These are phyloP conservation scores for Clunio marinus DNA, from an alignment of 2,888 invertebrate genomes.

Conservation along the genomic window DNA sequence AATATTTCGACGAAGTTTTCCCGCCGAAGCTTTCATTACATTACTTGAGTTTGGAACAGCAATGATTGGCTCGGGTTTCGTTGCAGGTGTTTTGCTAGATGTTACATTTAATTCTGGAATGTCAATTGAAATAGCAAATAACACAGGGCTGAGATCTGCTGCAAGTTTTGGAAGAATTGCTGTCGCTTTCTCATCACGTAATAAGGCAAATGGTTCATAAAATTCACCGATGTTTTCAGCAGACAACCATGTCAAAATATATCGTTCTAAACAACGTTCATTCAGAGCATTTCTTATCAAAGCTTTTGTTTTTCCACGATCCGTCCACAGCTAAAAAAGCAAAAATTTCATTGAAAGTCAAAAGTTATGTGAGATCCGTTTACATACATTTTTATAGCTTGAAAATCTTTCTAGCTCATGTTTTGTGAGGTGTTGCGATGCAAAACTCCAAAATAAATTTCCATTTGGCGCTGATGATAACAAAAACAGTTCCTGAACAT, in stretches of 20 bases:
- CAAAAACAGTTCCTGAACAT: conserved; percentile 68
- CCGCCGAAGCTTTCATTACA: neutral
- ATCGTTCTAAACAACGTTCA: conserved; percentile 82
- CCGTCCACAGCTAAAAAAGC: conserved; percentile 59
- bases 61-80: conserved; percentile 64
- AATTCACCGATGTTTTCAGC: conserved; percentile 63
- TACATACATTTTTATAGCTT: conserved; percentile 56
- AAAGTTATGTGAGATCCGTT: neutral
- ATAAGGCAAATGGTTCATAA: conserved; percentile 83
- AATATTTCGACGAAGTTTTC: conserved; percentile 14
- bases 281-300: conserved; percentile 87
- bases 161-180: conserved; percentile 79
- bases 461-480: conserved; percentile 53
- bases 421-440: conserved; percentile 73
- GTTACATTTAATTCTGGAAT: conserved; percentile 70
- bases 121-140: conserved; percentile 91
- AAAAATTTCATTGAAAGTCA: neutral
- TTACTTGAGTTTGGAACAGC: conserved; percentile 47
- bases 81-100: conserved; percentile 52
- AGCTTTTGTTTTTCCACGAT: conserved; percentile 60
- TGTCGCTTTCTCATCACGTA: conserved; percentile 73
- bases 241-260: conserved; percentile 69
- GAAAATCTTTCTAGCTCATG: conserved; percentile 84
- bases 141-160: conserved; percentile 78
- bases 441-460: conserved; percentile 72